Conservation (phyloP, 1,140 invertebrate species). For the Drosophila willistoni region DNA sequence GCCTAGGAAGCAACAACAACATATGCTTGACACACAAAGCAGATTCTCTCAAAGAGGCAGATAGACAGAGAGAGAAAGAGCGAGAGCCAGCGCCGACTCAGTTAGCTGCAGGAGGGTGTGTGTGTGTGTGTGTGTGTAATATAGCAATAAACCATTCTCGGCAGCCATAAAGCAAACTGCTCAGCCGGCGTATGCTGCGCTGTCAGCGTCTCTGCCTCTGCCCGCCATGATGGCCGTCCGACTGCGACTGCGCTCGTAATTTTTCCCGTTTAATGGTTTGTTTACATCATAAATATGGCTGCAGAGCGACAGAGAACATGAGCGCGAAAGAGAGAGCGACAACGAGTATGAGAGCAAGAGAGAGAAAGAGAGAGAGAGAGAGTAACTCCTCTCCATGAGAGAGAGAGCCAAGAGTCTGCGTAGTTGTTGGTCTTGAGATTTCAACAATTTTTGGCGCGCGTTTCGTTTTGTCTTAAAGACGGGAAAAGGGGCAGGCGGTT, state of each 20-base stretch:
- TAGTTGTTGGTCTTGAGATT: conserved; percentile 22
- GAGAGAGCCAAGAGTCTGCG: conserved; percentile 55
- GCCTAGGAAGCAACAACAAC: conserved; percentile 54
- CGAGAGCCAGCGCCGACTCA: conserved; percentile 51
- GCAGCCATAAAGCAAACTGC: conserved; percentile 77
- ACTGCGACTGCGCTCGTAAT: conserved; percentile 80
- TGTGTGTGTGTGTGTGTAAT: conserved; percentile 27
- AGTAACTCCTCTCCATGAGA: conserved; percentile 31
- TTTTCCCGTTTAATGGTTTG: conserved; percentile 82
- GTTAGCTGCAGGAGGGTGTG: conserved; percentile 1
- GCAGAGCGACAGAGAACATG: conserved; percentile 42
- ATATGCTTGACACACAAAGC: conserved; percentile 71
- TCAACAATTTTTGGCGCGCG: conserved; percentile 64
- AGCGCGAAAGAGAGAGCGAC: conserved; percentile 30
- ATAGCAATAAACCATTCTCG: conserved; percentile 79
- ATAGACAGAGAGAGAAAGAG: conserved; percentile 29
- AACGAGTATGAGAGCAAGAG: conserved; percentile 17
- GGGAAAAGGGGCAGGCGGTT: not conserved
- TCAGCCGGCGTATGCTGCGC: conserved; percentile 14
- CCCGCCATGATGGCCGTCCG: conserved; percentile 62
- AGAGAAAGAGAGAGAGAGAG: conserved; percentile 22
- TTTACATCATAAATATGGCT: conserved; percentile 83
- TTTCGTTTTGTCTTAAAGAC: conserved; percentile 15
- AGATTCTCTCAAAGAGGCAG: conserved; percentile 46
- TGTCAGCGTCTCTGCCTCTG: conserved; percentile 28